Evolutionary conservation across 2,797 vertebrate genomes (phyloP).

Genomic region (Agapornis canus): DNA sequence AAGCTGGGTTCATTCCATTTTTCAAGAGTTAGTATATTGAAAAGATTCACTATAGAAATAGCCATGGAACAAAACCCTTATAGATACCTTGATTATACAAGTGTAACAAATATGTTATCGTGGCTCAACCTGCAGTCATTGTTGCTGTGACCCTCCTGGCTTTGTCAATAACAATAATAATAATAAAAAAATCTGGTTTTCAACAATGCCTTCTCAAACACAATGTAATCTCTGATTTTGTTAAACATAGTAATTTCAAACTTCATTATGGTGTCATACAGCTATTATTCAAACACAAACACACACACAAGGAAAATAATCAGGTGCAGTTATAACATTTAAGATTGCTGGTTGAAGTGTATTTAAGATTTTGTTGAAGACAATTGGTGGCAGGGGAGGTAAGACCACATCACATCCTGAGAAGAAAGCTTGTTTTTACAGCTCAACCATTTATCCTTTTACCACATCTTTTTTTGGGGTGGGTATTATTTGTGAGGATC

Average conservation of each 20-base stretch:
- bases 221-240: background rate
- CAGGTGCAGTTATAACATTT: background rate
- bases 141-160: background rate
- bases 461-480: background rate
- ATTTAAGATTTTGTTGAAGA: background rate
- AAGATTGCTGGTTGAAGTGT: background rate
- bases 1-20: background rate
- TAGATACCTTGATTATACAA: background rate
- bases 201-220: background rate
- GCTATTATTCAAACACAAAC: background rate
- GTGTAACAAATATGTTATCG: fast-evolving
- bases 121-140: background rate
- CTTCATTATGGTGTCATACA: background rate
- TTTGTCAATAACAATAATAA: background rate
- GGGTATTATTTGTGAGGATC: background rate
- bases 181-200: background rate
- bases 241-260: background rate
- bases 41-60: background rate
- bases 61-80: background rate
- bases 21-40: background rate
- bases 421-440: background rate
- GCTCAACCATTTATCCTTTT: background rate
- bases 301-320: background rate
- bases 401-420: background rate
- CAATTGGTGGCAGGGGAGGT: background rate